Percentiles rank a stretch among this genome's conserved stretches.
These are phyloP conservation scores for Cryptomyrus ogoouensis DNA, from an alignment of 2,113 vertebrate species.

Conservation along the genomic window DNA sequence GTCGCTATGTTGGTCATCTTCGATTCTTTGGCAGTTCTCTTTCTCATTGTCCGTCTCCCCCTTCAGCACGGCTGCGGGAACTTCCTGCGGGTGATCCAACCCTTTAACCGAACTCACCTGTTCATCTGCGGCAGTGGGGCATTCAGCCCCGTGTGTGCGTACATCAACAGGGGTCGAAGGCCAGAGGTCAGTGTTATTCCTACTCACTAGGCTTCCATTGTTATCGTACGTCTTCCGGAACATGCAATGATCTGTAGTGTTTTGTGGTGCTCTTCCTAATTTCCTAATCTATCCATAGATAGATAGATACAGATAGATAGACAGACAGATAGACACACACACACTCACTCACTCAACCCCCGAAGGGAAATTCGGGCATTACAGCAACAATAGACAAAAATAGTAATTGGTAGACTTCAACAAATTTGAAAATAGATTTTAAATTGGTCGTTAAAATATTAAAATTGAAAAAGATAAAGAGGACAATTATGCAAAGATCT, in stretches of 20 bases:
- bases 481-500: neutral
- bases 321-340: neutral
- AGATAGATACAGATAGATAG: neutral
- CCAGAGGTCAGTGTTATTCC: conserved; percentile 69
- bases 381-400: neutral
- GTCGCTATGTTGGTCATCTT: neutral
- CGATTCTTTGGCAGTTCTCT: neutral
- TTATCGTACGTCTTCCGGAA: neutral
- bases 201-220: neutral
- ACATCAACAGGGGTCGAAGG: conserved; percentile 84
- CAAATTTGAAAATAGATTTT: neutral
- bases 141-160: conserved; percentile 88
- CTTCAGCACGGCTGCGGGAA: conserved; percentile 90
- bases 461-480: neutral
- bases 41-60: conserved; percentile 9
- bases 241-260: neutral
- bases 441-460: neutral
- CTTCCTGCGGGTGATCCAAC: conserved; percentile 88
- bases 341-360: neutral
- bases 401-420: neutral
- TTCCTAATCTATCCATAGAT: neutral
- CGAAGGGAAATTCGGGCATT: neutral
- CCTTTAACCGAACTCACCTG: conserved; percentile 87
- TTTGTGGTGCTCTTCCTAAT: neutral
- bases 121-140: conserved; percentile 94